Base-by-base conservation (phyloP, 2,888 invertebrate species). In the Tipula lateralis region DNA sequence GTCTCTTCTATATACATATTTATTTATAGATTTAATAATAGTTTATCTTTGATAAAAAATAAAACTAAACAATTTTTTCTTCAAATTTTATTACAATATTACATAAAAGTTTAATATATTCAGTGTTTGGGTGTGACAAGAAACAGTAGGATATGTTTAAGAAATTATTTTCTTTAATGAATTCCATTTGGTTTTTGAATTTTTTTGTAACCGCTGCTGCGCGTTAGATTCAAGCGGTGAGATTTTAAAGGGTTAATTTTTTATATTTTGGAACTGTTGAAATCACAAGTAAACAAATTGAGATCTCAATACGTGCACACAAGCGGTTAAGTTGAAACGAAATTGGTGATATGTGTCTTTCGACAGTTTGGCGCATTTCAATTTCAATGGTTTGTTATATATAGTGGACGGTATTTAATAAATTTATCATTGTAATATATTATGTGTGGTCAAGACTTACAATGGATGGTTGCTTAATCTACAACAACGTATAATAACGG, bases 61-160 rank as follows among this genome's bases (percentile, higher is more conserved):
- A 50, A 66, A 66, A 66, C 66, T 66, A 66, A 66, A 66, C 66
- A 66, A 24, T 66, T 66, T 66, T 66, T 50, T 66, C 9, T 66
- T 44, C 24, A 9, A 66, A 24, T 66, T 66, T 66, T 66, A 66
- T 66, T 66, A 66, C 24, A 12, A 66, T 66, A 66, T 66, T 66
- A 66, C 66, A 66, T 66, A 66, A 66, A 66, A 66, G 66, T 66
- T 66, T 66, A 66, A 66, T 66, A 66, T 66, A 66, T 66, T 66
- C 66, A 66, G 66, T 66, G 66, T 66, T 66, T 66, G 66, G 66
- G 66, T 66, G 66, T 66, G 66, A 66, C 66, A 66, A 66, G 24
- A 66, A 66, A 66, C 66, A 66, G 66, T 66, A 66, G 66, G 66
- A 66, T 66, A 66, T 12, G 66, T 66, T 24, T 24, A 13, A 66